Base-by-base conservation (phyloP, 2,888 invertebrate genomes). In the Scaptodrosophila latifasciaeformis region DNA sequence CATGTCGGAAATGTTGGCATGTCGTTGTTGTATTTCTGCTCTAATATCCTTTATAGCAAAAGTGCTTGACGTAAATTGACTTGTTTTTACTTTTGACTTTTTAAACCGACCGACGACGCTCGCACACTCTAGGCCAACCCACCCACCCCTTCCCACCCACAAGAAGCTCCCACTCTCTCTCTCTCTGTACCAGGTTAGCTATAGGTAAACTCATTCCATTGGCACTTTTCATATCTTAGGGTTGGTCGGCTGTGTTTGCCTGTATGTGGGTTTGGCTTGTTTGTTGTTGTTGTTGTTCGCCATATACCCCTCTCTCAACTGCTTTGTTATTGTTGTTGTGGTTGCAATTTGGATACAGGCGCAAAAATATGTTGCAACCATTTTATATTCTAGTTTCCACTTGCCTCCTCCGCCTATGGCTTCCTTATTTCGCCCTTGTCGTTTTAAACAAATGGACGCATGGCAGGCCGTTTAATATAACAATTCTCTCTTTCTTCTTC, bases 31-130 rank as follows among this genome's bases (percentile, higher is more conserved):
- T 76, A 76, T 76, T 76, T 80, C 77, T 69, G 67, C 80, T 74
- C 80, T 80, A 77, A 80, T 77, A 77, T 77, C 76, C 80, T 80
- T 77, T 80, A 77, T 80, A 75, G 80, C 75, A 77, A 77, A 77
- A 75, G 75, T 80, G 76, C 78, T 77, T 80, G 76, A 77, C 76
- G 76, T 77, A 77, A 77, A 77, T 77, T 77, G 76, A 80, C 76
- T 77, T 77, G 76, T 80, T 77, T 77, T 77, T 80, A 77, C 75
- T 76, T 76, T 77, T 80, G 78, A 77, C 80, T 76, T 80, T n/a
- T 80, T 79, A 75, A 79, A 77, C 68, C 77, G 59, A 57, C 62
- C 57, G 58, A 39, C 42, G 45, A 27, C 40, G 24, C 27, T 5
- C 39, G 5, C 18, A 18, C 34, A 24, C 15, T 5, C 2, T 12